Evolutionary conservation across 1,140 invertebrate species (phyloP).

Genomic region (Drosophila quadrilineata): DNA sequence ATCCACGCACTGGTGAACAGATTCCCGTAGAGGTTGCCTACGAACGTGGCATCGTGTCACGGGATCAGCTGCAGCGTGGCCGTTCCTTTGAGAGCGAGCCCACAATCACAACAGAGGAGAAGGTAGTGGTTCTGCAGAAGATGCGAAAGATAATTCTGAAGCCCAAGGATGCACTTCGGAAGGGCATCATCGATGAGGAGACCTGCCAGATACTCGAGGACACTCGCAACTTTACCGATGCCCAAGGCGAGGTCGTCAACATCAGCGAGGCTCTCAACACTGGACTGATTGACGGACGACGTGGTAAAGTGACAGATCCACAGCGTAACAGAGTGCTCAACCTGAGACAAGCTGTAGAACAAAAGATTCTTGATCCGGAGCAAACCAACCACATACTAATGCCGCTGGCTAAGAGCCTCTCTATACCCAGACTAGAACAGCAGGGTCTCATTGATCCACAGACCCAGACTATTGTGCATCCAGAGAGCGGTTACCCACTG

Average conservation of each 20-base stretch:
- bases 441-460: slow-evolving; percentile 92
- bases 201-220: slow-evolving; percentile 88
- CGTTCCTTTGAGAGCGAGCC: slow-evolving; percentile 87
- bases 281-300: slow-evolving; percentile 88
- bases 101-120: slow-evolving; percentile 83
- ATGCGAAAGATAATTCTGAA: slow-evolving; percentile 88
- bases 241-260: slow-evolving; percentile 85
- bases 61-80: slow-evolving; percentile 81
- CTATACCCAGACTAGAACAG: slow-evolving; percentile 89
- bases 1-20: slow-evolving; percentile 89
- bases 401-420: slow-evolving; percentile 90
- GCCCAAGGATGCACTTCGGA: slow-evolving; percentile 87
- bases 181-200: slow-evolving; percentile 88
- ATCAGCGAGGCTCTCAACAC: slow-evolving; percentile 89
- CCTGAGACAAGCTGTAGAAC: slow-evolving; percentile 91
- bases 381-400: slow-evolving; percentile 89
- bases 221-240: slow-evolving; percentile 82
- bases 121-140: slow-evolving; percentile 89
- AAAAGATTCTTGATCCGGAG: slow-evolving; percentile 91
- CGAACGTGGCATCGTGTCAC: slow-evolving; percentile 87
- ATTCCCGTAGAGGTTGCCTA: slow-evolving; percentile 90
- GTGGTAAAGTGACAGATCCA: slow-evolving; percentile 91
- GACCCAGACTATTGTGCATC: slow-evolving; percentile 92
- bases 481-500: slow-evolving; percentile 90
- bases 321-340: slow-evolving; percentile 89